Conservation (phyloP, 92 coral and sea anemone species). For the Actinostola sp. region DNA sequence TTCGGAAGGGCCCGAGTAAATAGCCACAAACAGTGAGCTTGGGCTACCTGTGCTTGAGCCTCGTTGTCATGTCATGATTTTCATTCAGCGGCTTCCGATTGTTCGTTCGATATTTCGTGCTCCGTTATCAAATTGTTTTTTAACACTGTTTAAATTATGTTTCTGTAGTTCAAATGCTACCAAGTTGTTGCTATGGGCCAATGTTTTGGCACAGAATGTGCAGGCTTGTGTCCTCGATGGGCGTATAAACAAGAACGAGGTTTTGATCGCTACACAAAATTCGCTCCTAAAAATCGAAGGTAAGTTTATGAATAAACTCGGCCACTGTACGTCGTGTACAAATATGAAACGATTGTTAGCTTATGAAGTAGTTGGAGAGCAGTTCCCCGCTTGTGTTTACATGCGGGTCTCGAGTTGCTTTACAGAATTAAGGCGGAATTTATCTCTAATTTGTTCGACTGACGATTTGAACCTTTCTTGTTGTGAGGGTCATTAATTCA, state of each 20-base stretch:
- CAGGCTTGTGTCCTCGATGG: slow-evolving; percentile 90
- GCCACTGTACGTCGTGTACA: no score
- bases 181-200: slow-evolving; percentile 80
- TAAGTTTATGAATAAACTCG: no score
- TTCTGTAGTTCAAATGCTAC: slow-evolving; percentile 44
- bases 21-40: no score
- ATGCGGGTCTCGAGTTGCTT: no score
- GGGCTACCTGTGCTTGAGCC: slow-evolving; percentile 24
- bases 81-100: slow-evolving; percentile 8
- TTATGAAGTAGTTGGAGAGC: no score
- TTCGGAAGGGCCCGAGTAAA: no score
- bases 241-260: slow-evolving; percentile 86
- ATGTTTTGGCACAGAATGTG: slow-evolving; percentile 96
- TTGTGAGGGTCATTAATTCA: no score
- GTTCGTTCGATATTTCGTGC: not conserved
- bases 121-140: not conserved
- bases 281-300: slow-evolving; percentile 93
- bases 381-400: no score
- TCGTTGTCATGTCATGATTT: slow-evolving; percentile 11
- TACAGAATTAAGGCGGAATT: no score
- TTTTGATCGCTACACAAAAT: slow-evolving; percentile 93
- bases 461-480: no score
- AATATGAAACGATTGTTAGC: no score
- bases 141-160: slow-evolving; percentile 26
- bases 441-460: no score